Conservation (phyloP, 1,140 invertebrate species). For the Drosophila serrata region DNA sequence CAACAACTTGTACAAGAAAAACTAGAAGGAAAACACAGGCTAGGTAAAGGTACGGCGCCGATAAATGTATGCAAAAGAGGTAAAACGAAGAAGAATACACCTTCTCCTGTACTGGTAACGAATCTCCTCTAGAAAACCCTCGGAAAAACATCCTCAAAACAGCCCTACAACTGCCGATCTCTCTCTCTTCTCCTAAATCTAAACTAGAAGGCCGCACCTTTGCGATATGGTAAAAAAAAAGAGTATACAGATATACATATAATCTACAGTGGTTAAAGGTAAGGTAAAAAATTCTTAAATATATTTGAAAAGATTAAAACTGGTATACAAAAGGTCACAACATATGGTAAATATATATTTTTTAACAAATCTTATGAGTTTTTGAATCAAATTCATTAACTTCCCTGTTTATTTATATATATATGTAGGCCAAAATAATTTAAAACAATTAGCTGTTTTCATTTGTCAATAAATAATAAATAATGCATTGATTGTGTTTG, state of each 20-base stretch:
- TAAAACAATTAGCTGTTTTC: background rate
- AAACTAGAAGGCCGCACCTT: constrained; percentile 50
- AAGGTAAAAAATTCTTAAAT: background rate
- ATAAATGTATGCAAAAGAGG: constrained; percentile 62
- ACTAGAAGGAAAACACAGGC: constrained; percentile 17
- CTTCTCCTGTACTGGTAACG: constrained; percentile 13
- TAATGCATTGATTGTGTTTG: background rate
- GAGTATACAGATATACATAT: background rate
- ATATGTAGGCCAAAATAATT: background rate
- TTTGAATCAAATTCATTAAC: background rate
- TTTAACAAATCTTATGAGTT: too few species aligned
- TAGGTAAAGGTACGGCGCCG: constrained; percentile 25
- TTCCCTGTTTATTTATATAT: background rate
- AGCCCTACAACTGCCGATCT: background rate
- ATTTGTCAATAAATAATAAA: background rate
- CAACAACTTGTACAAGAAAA: constrained; percentile 25
- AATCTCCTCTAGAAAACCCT: constrained; percentile 7
- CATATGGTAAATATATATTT: background rate
- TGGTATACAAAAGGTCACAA: background rate
- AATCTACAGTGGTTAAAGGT: constrained; percentile 18
- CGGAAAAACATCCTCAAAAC: constrained; percentile 14
- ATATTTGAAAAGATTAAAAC: too few species aligned
- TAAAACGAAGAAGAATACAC: constrained; percentile 24
- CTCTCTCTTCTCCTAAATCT: constrained; percentile 8
- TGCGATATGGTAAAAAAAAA: constrained; percentile 17